Evolutionary conservation across 2,113 vertebrate species (phyloP).

Genomic region (Lontra canadensis): DNA sequence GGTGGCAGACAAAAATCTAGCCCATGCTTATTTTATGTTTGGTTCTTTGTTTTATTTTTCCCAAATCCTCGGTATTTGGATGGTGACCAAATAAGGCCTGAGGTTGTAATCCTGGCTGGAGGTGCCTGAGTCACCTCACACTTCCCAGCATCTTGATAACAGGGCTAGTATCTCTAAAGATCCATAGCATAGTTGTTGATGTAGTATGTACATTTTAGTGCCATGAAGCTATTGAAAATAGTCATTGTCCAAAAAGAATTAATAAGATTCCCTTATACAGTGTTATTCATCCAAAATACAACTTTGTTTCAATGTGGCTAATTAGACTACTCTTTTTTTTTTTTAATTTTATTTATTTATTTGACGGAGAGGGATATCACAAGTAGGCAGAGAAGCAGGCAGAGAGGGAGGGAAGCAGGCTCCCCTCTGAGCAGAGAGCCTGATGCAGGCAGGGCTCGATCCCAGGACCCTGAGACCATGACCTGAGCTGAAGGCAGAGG

Average conservation of each 20-base stretch:
- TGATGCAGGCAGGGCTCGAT: too few relatives aligned
- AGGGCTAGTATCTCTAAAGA: neutral
- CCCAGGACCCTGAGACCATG: too few relatives aligned
- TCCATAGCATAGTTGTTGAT: neutral
- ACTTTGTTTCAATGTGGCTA: neutral
- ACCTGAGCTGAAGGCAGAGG: too few relatives aligned
- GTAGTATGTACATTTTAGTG: neutral
- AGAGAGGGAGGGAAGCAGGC: too few relatives aligned
- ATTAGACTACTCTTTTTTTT: neutral
- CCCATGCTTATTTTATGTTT: neutral
- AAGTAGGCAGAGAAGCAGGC: too few relatives aligned
- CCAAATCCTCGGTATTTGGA: neutral
- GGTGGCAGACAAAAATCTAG: neutral
- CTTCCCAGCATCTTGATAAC: neutral
- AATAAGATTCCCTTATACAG: neutral
- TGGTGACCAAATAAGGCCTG: neutral
- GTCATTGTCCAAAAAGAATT: slow-evolving; percentile 1
- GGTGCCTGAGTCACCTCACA: neutral
- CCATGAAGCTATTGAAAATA: neutral
- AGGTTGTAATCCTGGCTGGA: neutral
- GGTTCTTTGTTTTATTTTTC: neutral
- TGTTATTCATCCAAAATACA: slow-evolving; percentile 4
- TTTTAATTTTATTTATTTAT: too few relatives aligned
- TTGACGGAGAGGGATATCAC: too few relatives aligned
- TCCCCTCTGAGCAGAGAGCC: too few relatives aligned